Conservation (phyloP, 2,113 vertebrate species). For the Malurus melanocephalus region DNA sequence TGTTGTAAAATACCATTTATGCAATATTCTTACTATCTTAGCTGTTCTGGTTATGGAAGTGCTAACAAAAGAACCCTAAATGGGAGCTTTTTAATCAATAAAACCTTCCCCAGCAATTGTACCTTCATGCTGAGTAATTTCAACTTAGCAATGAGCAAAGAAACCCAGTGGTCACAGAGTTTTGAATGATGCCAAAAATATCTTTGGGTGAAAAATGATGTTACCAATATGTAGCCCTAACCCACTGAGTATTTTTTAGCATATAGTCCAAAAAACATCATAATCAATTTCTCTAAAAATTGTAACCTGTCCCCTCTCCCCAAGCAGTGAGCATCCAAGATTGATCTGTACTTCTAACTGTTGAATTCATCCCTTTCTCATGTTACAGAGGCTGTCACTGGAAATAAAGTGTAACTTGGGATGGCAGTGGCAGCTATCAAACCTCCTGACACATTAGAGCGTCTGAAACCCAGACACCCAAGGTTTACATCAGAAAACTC, state of each 20-base stretch:
- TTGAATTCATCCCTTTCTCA: constrained; percentile 67
- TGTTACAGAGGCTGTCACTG: constrained; percentile 72
- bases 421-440: constrained; percentile 65
- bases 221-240: not conserved
- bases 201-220: not conserved
- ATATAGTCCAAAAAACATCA: not conserved
- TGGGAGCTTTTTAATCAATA: not conserved
- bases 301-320: not conserved
- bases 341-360: constrained; percentile 65
- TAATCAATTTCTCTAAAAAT: constrained; percentile 16
- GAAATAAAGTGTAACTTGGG: constrained; percentile 75
- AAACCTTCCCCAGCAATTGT: not conserved
- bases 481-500: constrained; percentile 76
- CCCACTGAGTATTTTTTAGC: constrained; percentile 1
- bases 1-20: not conserved
- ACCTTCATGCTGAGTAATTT: constrained; percentile 8
- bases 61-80: not conserved
- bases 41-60: not conserved
- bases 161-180: not conserved
- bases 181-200: not conserved
- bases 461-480: constrained; percentile 70
- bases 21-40: not conserved
- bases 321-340: constrained; percentile 42
- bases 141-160: not conserved
- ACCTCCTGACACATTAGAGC: constrained; percentile 71